Evolutionary conservation across 2,888 invertebrate species (phyloP), one percentile per base, ranked within the genome.

Genomic region (Augochlorella aurata): DNA sequence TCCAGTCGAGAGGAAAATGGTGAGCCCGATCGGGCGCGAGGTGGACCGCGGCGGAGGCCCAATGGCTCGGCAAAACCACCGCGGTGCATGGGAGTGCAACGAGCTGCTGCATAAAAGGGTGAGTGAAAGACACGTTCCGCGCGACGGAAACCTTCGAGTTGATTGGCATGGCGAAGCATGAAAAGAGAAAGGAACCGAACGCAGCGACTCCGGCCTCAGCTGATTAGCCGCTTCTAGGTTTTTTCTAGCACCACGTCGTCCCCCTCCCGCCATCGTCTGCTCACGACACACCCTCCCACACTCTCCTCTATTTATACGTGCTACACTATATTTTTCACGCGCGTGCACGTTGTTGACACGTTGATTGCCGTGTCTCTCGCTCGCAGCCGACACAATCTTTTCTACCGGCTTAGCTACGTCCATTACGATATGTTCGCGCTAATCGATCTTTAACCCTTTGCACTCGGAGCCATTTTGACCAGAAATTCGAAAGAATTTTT

Each of bases 91-190:
- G 70, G 90, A 91, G 67, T 87, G 85, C 81, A 88, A 86, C 76
- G 92, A 92, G 69, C 88, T 92, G 73, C 84, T 91, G 74, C 90
- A 92, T 76, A 93, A 92, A 87, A 90, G 92, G 91, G 93, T 93
- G 86, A 93, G 92, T 89, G 73, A 83, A 83, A 65, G 73, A 69
- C 68, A 61, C 66, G 71, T 75, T 61, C 38, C 38, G 65, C 73
- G 69, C 50, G 66, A 74, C 76, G 52, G 78, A 71, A 82, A 86
- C 82, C 68, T 81, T 87, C 84, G 79, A 84, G 77, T 85, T 83
- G 85, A 87, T 88, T 88, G 88, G 88, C 88, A 88, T 88, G 88
- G 89, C 81, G 76, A 77, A 88, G 87, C 84, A 86, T 88, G 85
- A 81, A 85, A 81, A 73, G 83, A 82, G 83, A 85, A 82, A 85